These are phyloP conservation scores for Columba guinea DNA, from an alignment of 2,797 vertebrate species.

Conservation along the genomic window DNA sequence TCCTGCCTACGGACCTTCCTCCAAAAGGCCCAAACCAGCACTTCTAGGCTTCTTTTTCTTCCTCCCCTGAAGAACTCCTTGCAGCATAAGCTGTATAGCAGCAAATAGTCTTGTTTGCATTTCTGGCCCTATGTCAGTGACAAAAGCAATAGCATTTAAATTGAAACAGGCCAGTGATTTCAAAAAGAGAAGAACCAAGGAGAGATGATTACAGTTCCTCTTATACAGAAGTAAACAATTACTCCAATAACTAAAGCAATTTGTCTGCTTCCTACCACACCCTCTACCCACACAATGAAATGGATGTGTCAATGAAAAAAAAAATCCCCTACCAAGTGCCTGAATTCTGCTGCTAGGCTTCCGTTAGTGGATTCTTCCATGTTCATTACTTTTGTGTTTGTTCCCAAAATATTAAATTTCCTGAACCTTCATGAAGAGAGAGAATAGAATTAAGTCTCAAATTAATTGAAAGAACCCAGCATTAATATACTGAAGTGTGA, in stretches of 20 bases:
- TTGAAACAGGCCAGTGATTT: not conserved
- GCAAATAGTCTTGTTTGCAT: not conserved
- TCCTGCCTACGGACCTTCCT: not conserved
- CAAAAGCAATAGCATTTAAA: not conserved
- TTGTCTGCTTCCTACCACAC: not conserved
- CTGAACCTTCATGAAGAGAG: conserved; percentile 78
- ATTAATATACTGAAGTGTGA: not conserved
- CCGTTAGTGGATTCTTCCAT: conserved; percentile 97
- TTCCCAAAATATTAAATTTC: conserved; percentile 95
- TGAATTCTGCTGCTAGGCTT: conserved; percentile 93
- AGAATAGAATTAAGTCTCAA: not conserved
- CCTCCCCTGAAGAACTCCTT: not conserved
- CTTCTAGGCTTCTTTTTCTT: not conserved
- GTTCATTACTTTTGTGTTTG: conserved; percentile 96
- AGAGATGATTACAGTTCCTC: not conserved
- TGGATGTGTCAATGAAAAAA: not conserved
- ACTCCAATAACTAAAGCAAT: not conserved
- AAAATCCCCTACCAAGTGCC: conserved; percentile 85
- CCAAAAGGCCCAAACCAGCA: not conserved
- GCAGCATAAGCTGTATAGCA: not conserved
- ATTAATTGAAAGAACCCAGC: not conserved
- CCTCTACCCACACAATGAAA: not conserved
- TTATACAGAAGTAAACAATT: not conserved
- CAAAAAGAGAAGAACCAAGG: not conserved
- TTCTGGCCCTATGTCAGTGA: not conserved